A percentile compares a stretch with the other conserved stretches of the same genome.
Evolutionary conservation across 2,888 invertebrate species (phyloP).

Genomic region (Xestia c-nigrum): DNA sequence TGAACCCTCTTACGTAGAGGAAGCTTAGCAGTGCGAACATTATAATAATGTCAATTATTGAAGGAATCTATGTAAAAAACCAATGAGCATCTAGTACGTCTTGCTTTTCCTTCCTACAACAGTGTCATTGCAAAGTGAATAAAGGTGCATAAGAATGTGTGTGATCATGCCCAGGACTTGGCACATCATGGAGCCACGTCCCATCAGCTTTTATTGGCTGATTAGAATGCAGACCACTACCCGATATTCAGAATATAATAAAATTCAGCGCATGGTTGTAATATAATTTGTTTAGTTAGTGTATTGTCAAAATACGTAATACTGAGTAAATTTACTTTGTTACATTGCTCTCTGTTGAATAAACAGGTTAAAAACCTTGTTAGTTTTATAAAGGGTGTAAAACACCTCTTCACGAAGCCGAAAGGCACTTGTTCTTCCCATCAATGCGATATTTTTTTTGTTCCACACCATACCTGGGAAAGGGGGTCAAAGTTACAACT

Average conservation of each 20-base stretch:
- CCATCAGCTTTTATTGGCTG: neutral
- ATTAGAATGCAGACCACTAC: constrained; percentile 10
- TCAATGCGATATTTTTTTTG: too few relatives aligned
- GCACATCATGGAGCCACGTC: neutral
- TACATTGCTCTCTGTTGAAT: neutral
- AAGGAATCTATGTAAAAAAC: neutral
- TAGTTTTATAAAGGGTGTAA: too few relatives aligned
- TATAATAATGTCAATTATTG: too few relatives aligned
- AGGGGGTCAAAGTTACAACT: too few relatives aligned
- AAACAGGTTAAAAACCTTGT: neutral
- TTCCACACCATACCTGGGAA: too few relatives aligned
- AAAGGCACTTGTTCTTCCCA: too few relatives aligned
- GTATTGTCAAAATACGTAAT: neutral
- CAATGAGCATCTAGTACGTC: neutral
- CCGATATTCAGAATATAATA: constrained; percentile 1
- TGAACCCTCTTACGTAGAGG: too few relatives aligned
- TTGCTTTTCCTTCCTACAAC: neutral
- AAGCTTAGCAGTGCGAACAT: too few relatives aligned
- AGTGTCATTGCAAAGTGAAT: neutral
- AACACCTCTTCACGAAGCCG: too few relatives aligned
- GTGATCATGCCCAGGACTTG: constrained; percentile 10
- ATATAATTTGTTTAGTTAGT: neutral
- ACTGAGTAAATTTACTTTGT: neutral
- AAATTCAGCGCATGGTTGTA: neutral
- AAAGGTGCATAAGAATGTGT: constrained; percentile 2